Evolutionary conservation across 2,888 invertebrate species (phyloP).

Genomic region (Cataglyphis livida): DNA sequence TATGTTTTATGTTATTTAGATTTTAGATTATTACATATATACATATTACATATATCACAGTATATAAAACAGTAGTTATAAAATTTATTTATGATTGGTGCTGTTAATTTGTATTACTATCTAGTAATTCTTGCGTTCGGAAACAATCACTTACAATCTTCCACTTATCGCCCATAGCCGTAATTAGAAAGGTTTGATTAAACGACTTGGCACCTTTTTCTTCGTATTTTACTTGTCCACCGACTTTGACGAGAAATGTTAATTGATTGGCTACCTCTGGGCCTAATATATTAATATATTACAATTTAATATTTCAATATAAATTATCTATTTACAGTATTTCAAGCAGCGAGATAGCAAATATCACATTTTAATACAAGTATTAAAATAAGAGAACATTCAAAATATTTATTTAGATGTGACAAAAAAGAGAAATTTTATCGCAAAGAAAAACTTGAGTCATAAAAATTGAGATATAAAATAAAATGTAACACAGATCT

Average conservation of each 20-base stretch:
- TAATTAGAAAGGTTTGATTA: constrained; percentile 95
- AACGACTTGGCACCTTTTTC: constrained; percentile 89
- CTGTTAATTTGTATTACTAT: constrained; percentile 63
- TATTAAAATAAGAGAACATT: constrained; percentile 19
- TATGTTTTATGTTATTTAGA: constrained; percentile 8
- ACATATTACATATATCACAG: not conserved
- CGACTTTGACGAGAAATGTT: constrained; percentile 93
- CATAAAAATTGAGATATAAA: constrained; percentile 19
- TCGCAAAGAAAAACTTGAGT: constrained; percentile 5
- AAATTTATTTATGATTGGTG: not conserved
- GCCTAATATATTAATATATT: constrained; percentile 86
- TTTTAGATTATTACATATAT: too few species aligned
- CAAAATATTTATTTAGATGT: constrained; percentile 6
- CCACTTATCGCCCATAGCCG: constrained; percentile 96
- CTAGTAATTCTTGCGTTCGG: constrained; percentile 89
- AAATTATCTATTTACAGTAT: not conserved
- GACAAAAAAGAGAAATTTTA: not conserved
- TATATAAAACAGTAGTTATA: not conserved
- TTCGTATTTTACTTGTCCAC: constrained; percentile 93
- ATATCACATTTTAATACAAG: not conserved
- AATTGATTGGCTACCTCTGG: constrained; percentile 91
- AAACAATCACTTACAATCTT: constrained; percentile 97
- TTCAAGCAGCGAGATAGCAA: not conserved
- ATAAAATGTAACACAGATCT: constrained; percentile 25
- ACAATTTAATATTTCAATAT: constrained; percentile 2